Evolutionary conservation across 2,113 vertebrate species (phyloP).

Genomic region (Tachycineta bicolor): DNA sequence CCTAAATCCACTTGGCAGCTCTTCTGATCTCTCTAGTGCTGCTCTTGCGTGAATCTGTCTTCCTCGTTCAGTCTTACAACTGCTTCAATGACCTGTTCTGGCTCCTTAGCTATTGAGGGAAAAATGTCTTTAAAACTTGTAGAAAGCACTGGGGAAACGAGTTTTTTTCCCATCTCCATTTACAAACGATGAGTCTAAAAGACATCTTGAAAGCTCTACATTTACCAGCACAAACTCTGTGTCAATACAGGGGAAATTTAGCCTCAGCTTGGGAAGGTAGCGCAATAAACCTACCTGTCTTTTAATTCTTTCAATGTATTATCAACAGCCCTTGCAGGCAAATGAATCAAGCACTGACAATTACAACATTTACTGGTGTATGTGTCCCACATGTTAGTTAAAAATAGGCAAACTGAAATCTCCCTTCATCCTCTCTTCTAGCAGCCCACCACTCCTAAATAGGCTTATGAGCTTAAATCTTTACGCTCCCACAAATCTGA

Average conservation of each 20-base stretch:
- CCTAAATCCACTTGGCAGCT: background rate
- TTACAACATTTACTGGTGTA: background rate
- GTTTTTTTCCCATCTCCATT: background rate
- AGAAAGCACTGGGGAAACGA: background rate
- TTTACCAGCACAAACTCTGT: background rate
- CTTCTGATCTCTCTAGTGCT: background rate
- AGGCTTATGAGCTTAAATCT: background rate
- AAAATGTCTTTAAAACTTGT: background rate
- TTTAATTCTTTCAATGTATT: background rate
- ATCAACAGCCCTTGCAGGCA: background rate
- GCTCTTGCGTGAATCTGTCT: background rate
- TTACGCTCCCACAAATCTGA: background rate
- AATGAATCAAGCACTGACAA: background rate
- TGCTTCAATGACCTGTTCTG: background rate
- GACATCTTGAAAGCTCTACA: background rate
- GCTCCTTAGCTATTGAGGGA: background rate
- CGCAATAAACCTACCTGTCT: background rate
- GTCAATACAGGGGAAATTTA: background rate
- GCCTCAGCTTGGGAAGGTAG: background rate
- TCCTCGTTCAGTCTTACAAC: background rate
- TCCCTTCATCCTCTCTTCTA: background rate
- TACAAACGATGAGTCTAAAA: background rate
- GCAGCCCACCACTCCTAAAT: background rate
- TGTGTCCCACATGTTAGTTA: background rate
- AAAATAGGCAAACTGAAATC: background rate